phyloP scores from a whole-genome alignment of 2,113 vertebrate genomes.

The Plecturocebus donacophilus region DNA sequence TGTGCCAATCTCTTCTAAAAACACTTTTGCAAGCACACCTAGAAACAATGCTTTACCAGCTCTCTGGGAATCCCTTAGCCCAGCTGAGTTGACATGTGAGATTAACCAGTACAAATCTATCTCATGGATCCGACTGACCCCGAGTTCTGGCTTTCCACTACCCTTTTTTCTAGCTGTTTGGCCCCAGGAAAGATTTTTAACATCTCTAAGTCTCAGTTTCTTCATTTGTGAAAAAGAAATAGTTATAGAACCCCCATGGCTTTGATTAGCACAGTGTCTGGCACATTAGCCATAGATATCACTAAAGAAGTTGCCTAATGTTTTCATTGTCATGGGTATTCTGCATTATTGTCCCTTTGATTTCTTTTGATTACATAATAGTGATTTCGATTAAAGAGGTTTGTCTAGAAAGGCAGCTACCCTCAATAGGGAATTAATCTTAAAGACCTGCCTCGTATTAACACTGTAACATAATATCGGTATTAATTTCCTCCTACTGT shows the following conservation, averaged over 20 bases:
- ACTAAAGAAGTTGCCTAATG: background rate
- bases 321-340: background rate
- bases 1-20: background rate
- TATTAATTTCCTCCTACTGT: background rate
- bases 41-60: background rate
- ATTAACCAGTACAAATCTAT: background rate
- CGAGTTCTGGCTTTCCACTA: background rate
- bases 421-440: background rate
- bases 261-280: background rate
- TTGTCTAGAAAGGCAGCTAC: background rate
- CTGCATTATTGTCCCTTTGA: background rate
- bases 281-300: background rate
- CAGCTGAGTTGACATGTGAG: background rate
- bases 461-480: background rate
- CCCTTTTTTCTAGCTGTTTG: background rate
- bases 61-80: background rate
- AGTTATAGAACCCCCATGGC: background rate
- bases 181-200: background rate
- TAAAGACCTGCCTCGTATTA: background rate
- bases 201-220: background rate
- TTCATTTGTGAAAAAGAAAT: background rate
- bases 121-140: no score
- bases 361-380: background rate
- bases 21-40: background rate
- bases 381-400: background rate